Evolutionary conservation across 2,113 vertebrate species (phyloP).

Genomic region (Ptychochromis oligacanthus): DNA sequence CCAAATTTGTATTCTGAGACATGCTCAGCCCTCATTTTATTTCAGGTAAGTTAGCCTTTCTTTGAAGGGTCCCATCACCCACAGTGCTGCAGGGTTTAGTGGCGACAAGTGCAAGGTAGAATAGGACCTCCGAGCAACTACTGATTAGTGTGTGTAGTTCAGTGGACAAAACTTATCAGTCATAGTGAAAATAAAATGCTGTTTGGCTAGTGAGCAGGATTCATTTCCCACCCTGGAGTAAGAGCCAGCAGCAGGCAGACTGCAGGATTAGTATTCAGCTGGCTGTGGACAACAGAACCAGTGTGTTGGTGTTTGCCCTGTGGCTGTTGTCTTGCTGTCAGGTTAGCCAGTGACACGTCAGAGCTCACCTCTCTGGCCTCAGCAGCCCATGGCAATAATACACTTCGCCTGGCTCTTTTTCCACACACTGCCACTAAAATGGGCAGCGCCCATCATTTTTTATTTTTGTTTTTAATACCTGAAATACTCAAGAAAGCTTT

Average conservation of each 20-base stretch:
- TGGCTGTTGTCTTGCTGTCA: conserved; percentile 66
- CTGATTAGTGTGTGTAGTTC: conserved; percentile 17
- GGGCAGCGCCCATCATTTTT: neutral
- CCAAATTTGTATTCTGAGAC: conserved; percentile 26
- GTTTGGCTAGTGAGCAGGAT: conserved; percentile 39
- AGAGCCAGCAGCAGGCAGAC: conserved; percentile 33
- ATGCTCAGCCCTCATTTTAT: neutral
- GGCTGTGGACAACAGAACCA: conserved; percentile 40
- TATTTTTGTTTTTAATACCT: neutral
- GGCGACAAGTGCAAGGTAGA: conserved; percentile 14
- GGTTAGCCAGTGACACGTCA: conserved; percentile 53
- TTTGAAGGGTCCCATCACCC: conserved; percentile 13
- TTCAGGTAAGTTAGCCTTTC: conserved; percentile 25
- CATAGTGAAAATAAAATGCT: conserved; percentile 23
- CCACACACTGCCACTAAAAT: neutral
- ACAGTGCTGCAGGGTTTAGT: conserved; percentile 2
- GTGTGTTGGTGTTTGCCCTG: conserved; percentile 62
- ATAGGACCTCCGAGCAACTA: conserved; percentile 6
- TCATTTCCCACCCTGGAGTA: conserved; percentile 37
- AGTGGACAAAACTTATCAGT: conserved; percentile 37
- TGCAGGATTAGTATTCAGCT: conserved; percentile 63
- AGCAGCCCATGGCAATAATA: conserved; percentile 23
- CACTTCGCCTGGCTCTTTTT: neutral
- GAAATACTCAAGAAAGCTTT: neutral
- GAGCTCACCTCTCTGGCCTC: conserved; percentile 47